Evolutionary conservation across 2,888 invertebrate genomes (phyloP), one percentile per base, ranked within the genome.

Genomic region (Chymomyza caudatula): DNA sequence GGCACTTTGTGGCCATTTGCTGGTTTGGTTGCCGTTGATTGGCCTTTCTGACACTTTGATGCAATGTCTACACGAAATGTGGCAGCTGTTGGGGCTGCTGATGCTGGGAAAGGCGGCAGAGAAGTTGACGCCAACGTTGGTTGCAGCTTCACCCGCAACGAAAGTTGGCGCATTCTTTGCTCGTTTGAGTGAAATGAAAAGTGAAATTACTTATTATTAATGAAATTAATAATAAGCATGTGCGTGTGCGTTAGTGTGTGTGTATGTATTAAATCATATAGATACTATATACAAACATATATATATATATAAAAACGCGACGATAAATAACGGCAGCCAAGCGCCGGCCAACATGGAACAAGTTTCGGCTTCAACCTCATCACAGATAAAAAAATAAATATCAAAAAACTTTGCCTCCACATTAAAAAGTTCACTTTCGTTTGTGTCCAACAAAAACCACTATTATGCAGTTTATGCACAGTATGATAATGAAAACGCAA

Each of bases 181-280:
- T 64, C 51, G 72, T 52, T 71, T 69, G 73, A 78, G 81, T 74
- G 78, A 81, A 81, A 85, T 82, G 82, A 82, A 82, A 82, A 82
- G 82, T 82, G 82, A 82, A 82, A 82, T 82, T 82, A 80, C 78
- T 80, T 84, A 85, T 82, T 82, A 82, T 85, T 82, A 82, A 82
- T 82, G 81, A 82, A 82, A 82, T 82, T 82, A 82, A 82, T 82
- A 81, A 81, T 79, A 82, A 74, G 70, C 77, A 77, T 76, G 68
- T 66, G 61, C 63, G 55, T 65, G 63, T 69, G 60, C 65, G 57
- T 73, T n/a, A n/a, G 60, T 81, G 70, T 71, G 71, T 60, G 62
- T 54, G 49, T 62, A 13, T 47, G 47, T 47, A 6, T 47, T 47
- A 47, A 47, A 47, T 47, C 47, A 47, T 47, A 47, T 47, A 47